These are phyloP conservation scores for Terebella lapidaria DNA, from an alignment of 2,888 invertebrate genomes.

Conservation along the genomic window DNA sequence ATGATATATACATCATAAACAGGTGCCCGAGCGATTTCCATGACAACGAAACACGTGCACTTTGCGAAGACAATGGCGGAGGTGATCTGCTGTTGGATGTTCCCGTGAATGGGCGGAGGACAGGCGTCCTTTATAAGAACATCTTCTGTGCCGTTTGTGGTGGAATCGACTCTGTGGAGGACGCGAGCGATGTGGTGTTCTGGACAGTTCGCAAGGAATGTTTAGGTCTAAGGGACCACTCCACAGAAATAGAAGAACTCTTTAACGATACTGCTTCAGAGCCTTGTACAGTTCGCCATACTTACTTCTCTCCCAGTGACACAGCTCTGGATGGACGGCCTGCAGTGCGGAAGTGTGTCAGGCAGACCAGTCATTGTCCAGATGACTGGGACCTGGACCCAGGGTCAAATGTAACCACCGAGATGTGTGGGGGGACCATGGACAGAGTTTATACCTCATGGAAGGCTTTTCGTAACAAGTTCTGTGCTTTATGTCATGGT, in stretches of 20 bases:
- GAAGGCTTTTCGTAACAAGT: neutral
- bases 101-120: neutral
- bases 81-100: neutral
- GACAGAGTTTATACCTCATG: neutral
- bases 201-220: neutral
- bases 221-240: neutral
- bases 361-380: neutral
- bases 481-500: neutral
- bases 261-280: neutral
- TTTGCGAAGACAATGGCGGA: neutral
- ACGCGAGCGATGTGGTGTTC: neutral
- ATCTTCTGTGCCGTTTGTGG: slow-evolving; percentile 36
- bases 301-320: no score
- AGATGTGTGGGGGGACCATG: neutral
- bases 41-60: neutral
- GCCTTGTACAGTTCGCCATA: no score
- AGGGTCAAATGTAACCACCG: neutral
- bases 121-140: slow-evolving; percentile 28
- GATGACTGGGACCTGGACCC: slow-evolving; percentile 1
- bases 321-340: neutral
- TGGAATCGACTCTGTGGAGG: slow-evolving; percentile 1
- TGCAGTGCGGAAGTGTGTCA: neutral
- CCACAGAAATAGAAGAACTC: neutral
- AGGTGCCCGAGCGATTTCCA: neutral
- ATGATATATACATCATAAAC: neutral